phyloP scores from a whole-genome alignment of 2,797 vertebrate species.

The Enteromius viviparus region DNA sequence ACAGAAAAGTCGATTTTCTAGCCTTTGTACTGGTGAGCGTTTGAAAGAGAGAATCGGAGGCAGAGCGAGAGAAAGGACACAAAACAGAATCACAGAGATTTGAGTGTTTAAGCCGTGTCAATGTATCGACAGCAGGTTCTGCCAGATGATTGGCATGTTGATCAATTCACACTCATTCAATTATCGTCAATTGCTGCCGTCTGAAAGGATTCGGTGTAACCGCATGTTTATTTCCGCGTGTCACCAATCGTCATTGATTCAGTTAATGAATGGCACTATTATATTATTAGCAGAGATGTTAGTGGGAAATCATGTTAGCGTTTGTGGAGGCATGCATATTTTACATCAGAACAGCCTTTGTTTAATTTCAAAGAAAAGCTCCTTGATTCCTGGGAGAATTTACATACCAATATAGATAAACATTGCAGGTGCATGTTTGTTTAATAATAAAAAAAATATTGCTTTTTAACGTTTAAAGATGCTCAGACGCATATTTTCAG shows the following conservation, averaged over 20 bases:
- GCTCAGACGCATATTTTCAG: slow-evolving; percentile 4
- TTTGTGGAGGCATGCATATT: slow-evolving; percentile 32
- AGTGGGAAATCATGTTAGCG: slow-evolving; percentile 16
- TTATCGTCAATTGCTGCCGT: slow-evolving; percentile 9
- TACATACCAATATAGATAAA: slow-evolving; percentile 43
- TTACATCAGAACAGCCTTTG: slow-evolving; percentile 34
- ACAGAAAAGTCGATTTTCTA: slow-evolving; percentile 24
- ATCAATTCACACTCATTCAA: slow-evolving; percentile 30
- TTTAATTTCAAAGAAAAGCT: slow-evolving; percentile 21
- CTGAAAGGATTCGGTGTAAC: slow-evolving; percentile 18
- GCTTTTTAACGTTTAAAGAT: slow-evolving; percentile 20
- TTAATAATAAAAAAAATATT: slow-evolving; percentile 8
- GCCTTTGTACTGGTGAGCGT: slow-evolving; percentile 14
- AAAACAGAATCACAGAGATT: slow-evolving; percentile 14
- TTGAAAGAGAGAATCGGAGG: slow-evolving; percentile 25
- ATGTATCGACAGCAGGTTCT: slow-evolving; percentile 4
- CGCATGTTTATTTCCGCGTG: slow-evolving; percentile 6
- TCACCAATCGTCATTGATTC: slow-evolving; percentile 37
- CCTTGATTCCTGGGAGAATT: slow-evolving; percentile 30
- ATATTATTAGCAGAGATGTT: slow-evolving; percentile 43
- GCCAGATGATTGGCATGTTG: slow-evolving; percentile 18
- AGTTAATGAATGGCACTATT: slow-evolving; percentile 31
- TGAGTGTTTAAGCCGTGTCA: neutral
- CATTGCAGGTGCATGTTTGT: slow-evolving; percentile 33
- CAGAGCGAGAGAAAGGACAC: neutral